Percentiles rank a stretch among this genome's conserved stretches.
Conservation (phyloP, 2,888 invertebrate species). For the Cephus pygmeus region DNA sequence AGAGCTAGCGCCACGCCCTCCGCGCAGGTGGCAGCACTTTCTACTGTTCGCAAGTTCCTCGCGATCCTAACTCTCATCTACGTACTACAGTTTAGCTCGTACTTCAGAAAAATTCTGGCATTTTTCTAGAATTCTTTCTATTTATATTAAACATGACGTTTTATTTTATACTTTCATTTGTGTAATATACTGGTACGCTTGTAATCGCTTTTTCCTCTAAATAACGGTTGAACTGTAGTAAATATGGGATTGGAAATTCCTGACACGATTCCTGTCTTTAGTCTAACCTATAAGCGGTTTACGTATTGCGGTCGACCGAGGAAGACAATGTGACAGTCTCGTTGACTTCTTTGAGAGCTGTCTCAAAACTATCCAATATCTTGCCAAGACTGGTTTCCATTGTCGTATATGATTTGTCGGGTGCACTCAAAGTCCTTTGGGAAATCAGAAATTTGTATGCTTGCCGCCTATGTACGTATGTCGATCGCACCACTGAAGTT, state of each 20-base stretch:
- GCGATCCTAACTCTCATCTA: slow-evolving; percentile 5
- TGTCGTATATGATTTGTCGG: not conserved
- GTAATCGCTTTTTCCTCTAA: not conserved
- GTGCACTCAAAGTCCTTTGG: not conserved
- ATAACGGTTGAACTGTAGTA: not conserved
- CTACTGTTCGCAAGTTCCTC: slow-evolving; percentile 13
- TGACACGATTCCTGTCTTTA: not conserved
- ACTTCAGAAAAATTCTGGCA: not conserved
- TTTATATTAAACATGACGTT: not conserved
- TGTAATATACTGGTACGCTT: not conserved
- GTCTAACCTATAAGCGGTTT: not conserved
- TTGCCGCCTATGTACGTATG: not conserved
- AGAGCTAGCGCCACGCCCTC: slow-evolving; percentile 60
- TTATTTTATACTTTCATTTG: not conserved
- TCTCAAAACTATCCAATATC: not conserved
- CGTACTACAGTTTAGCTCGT: not conserved
- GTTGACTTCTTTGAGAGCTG: not conserved
- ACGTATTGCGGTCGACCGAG: not conserved
- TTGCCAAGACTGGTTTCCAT: not conserved
- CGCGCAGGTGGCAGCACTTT: slow-evolving; percentile 49
- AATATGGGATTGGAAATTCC: not conserved
- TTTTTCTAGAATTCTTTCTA: not conserved
- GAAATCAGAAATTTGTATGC: not conserved
- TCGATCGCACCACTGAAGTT: not conserved
- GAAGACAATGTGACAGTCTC: not conserved